Conservation (phyloP, 2,888 invertebrate species). For the Rhaphigaster nebulosa region DNA sequence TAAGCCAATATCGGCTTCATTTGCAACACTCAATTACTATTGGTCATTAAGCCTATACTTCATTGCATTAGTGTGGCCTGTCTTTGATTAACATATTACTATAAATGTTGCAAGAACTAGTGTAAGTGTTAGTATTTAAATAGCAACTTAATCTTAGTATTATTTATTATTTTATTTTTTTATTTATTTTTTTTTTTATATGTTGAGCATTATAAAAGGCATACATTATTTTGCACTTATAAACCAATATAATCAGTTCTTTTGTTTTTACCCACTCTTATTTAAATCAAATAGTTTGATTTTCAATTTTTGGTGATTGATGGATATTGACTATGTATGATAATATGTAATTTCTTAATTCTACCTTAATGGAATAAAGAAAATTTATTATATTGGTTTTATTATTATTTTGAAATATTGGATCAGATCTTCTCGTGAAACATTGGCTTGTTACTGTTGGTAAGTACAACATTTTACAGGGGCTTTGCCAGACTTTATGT, state of each 20-base stretch:
- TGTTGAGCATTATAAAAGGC: slow-evolving; percentile 57
- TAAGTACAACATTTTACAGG: slow-evolving; percentile 40
- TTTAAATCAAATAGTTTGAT: background rate
- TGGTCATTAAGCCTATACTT: background rate
- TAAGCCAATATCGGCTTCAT: background rate
- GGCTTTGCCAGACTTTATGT: background rate
- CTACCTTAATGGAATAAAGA: background rate
- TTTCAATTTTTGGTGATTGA: background rate
- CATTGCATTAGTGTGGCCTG: background rate
- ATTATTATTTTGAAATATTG: slow-evolving; percentile 24
- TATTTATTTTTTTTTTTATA: background rate
- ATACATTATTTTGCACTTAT: background rate
- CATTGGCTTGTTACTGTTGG: background rate
- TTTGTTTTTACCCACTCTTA: background rate
- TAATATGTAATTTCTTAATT: background rate
- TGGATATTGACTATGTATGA: background rate
- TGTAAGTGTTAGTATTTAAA: background rate
- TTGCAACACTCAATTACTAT: background rate
- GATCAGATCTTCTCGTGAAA: background rate
- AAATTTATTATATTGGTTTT: slow-evolving; percentile 28
- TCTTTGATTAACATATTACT: background rate
- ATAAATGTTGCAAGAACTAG: background rate
- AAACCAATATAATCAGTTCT: slow-evolving; percentile 50
- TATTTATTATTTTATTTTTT: background rate
- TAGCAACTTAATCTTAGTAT: background rate